phyloP scores from a whole-genome alignment of 2,797 vertebrate species.

The Peromyscus eremicus region DNA sequence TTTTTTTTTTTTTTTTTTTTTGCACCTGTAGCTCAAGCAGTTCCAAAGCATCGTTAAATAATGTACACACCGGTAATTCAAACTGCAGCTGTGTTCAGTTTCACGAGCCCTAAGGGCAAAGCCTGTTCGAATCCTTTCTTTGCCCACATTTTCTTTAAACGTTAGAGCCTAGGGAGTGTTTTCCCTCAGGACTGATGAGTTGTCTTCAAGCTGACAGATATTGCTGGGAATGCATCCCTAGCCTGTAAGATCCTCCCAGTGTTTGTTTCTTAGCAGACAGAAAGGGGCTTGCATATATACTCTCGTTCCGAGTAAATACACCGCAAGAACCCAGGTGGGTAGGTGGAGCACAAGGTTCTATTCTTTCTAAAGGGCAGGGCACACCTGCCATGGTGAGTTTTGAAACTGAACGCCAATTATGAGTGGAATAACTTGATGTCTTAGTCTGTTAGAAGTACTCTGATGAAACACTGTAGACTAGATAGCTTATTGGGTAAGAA shows the following conservation, averaged over 20 bases:
- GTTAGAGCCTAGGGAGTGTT: not conserved
- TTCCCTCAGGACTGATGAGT: not conserved
- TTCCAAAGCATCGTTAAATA: conserved; percentile 67
- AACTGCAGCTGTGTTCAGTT: conserved; percentile 51
- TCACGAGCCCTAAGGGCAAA: conserved; percentile 48
- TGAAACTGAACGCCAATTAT: not conserved
- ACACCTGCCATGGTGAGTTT: not conserved
- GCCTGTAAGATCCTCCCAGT: not conserved
- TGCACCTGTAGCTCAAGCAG: conserved; percentile 43
- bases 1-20: not conserved
- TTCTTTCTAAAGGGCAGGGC: not conserved
- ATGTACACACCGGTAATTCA: conserved; percentile 54
- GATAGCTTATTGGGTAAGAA: not conserved
- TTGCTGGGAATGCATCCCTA: not conserved
- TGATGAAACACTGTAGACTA: not conserved
- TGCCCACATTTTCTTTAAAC: conserved; percentile 47
- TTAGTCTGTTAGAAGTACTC: not conserved
- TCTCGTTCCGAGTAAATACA: not conserved
- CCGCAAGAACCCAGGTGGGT: not conserved
- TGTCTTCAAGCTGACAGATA: not conserved
- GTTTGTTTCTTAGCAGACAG: conserved; percentile 22
- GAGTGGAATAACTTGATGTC: not conserved
- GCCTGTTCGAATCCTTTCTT: conserved; percentile 51
- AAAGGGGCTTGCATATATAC: not conserved
- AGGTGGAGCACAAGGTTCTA: not conserved